Evolutionary conservation across 2,113 vertebrate species (phyloP).

Genomic region (Syngnathoides biaculeatus): DNA sequence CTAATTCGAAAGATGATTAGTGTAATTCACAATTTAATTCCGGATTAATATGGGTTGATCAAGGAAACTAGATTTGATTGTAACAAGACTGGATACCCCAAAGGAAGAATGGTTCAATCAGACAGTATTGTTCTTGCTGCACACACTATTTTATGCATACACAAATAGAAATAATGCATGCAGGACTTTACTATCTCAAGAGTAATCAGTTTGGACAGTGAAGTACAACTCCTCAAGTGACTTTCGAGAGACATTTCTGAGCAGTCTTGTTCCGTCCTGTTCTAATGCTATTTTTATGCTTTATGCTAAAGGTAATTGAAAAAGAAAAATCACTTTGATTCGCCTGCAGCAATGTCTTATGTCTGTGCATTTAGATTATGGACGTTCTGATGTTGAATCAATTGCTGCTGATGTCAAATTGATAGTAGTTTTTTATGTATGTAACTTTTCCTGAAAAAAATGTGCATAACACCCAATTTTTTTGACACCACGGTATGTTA

Average conservation of each 20-base stretch:
- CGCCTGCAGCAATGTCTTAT: no score
- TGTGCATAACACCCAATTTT: no score
- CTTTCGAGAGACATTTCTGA: constrained; percentile 1
- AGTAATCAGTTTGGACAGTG: constrained; percentile 35
- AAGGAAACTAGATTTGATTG: constrained; percentile 34
- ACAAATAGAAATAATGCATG: background rate
- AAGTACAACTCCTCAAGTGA: constrained; percentile 16
- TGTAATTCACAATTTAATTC: constrained; percentile 42
- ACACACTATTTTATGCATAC: background rate
- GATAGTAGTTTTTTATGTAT: no score
- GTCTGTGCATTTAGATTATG: no score
- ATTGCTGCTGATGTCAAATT: no score
- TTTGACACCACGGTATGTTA: no score
- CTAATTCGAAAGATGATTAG: constrained; percentile 32
- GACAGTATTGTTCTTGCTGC: constrained; percentile 40
- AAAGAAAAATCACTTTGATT: no score
- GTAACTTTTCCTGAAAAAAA: no score
- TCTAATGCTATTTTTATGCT: no score
- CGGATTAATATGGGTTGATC: constrained; percentile 30
- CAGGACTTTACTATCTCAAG: constrained; percentile 15
- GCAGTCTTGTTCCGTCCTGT: background rate
- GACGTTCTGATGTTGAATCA: no score
- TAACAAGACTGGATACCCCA: constrained; percentile 14
- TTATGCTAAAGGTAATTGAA: no score
- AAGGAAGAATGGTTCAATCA: constrained; percentile 43